These are phyloP conservation scores for Anas georgica DNA, from an alignment of 2,797 vertebrate species.

Conservation along the genomic window DNA sequence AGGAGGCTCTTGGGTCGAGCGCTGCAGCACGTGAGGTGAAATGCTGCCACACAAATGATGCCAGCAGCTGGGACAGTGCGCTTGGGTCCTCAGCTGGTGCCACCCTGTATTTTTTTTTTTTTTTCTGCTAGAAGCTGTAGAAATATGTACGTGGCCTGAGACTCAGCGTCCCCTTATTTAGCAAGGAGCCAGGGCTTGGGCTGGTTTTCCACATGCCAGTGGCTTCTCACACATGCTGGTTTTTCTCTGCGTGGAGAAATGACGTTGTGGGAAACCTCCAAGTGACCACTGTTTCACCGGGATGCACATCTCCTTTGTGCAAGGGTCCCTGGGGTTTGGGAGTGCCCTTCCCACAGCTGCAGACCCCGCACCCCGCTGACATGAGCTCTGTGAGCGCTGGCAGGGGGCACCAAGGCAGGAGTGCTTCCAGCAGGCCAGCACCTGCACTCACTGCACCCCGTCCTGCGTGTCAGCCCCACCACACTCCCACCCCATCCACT, in stretches of 20 bases:
- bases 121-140: background rate
- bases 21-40: background rate
- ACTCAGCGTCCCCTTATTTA: background rate
- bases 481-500: background rate
- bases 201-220: background rate
- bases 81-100: background rate
- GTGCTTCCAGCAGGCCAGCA: background rate
- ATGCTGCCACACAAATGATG: background rate
- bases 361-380: background rate
- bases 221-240: accelerated
- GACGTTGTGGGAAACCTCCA: background rate
- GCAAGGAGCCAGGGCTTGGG: background rate
- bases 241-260: background rate
- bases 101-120: background rate
- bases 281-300: background rate
- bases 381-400: background rate
- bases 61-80: background rate
- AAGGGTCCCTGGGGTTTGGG: background rate
- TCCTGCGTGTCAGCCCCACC: background rate
- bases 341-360: background rate
- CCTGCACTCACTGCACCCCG: background rate
- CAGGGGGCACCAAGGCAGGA: background rate
- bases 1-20: background rate
- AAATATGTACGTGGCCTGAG: background rate
- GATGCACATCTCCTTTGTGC: background rate